phyloP scores from a whole-genome alignment of 2,113 vertebrate genomes.

The Zootoca vivipara region DNA sequence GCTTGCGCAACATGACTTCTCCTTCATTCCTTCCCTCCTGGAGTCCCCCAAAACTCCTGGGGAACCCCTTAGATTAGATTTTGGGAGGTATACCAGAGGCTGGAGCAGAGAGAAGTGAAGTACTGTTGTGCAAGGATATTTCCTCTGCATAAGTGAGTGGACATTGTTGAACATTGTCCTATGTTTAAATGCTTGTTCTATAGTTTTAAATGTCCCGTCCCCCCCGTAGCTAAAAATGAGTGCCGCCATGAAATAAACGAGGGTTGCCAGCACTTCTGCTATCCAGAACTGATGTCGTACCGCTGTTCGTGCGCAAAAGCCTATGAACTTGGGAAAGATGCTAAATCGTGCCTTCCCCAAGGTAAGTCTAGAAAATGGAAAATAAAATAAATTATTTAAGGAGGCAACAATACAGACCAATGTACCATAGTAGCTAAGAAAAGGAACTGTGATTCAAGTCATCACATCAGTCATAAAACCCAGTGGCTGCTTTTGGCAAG shows the following conservation, averaged over 20 bases:
- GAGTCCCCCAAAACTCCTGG: no score
- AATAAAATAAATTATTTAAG: neutral
- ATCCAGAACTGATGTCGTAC: constrained; percentile 60
- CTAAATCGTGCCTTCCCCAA: constrained; percentile 77
- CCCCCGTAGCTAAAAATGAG: constrained; percentile 74
- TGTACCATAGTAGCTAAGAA: rapidly evolving
- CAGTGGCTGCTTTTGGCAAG: neutral
- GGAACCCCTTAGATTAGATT: no score
- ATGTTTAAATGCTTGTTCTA: neutral
- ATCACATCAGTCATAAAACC: neutral
- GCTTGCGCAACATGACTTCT: no score
- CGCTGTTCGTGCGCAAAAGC: constrained; percentile 84
- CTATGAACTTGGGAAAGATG: constrained; percentile 79
- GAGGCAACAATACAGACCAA: neutral
- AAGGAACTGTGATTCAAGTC: neutral
- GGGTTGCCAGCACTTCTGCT: constrained; percentile 90
- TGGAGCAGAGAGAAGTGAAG: no score
- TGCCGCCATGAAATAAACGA: constrained; percentile 75
- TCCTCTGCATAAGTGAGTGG: no score
- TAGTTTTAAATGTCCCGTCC: neutral
- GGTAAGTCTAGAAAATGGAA: constrained; percentile 68
- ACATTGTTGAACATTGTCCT: no score
- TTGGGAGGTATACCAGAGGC: no score
- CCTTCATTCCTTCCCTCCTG: no score
- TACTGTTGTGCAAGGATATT: no score